Evolutionary conservation across 2,113 vertebrate species (phyloP), one percentile per base, ranked within the genome.

Genomic region (Lophochroa leadbeateri): DNA sequence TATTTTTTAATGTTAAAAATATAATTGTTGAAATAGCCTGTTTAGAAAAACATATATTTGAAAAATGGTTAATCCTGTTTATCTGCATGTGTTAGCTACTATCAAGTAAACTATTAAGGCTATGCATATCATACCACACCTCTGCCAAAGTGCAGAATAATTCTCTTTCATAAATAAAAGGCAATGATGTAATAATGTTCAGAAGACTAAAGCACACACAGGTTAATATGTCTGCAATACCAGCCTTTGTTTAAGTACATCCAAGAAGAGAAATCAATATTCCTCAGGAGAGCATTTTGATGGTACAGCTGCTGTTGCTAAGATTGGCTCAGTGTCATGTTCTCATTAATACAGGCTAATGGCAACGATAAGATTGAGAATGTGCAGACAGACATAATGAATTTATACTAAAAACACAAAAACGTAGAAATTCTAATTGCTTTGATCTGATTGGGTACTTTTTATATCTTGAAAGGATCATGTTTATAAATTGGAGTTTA

Each of bases 161-260:
- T 80, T 74, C 25, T 91, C 50, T 68, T 29, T 64, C 29, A 35
- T 57, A 75, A 89, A 91, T 75, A 84, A 88, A 63, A 78, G 23
- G 4, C 37, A 50, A 52, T 31, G 69, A 47, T 76, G 18, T 17
- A 86, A 17, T 63, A 78, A 77, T 13, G 41, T 88, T 69, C 72
- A 46, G 39, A 53, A 69, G 58, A 52, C 35, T 86, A 67, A 92
- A 86, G 63, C 74, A 78, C 57, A 71, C 9, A 24, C n/a, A 89
- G 72, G 86, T 82, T 93, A 72, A 90, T 55, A 92, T 89, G n/a
- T 35, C 49, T 94, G 55, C 75, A 67, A 23, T 79, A 33, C 53
- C 52, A 95, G 76, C 61, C 41, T 92, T 96, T 88, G 53, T 88
- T 96, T 95, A 96, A 96, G 65, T 64, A 75, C 60, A 94, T 89